A percentile compares a stretch with the other conserved stretches of the same genome.
Evolutionary conservation across 2,113 vertebrate genomes (phyloP).

Genomic region (Todiramphus saurophagus): DNA sequence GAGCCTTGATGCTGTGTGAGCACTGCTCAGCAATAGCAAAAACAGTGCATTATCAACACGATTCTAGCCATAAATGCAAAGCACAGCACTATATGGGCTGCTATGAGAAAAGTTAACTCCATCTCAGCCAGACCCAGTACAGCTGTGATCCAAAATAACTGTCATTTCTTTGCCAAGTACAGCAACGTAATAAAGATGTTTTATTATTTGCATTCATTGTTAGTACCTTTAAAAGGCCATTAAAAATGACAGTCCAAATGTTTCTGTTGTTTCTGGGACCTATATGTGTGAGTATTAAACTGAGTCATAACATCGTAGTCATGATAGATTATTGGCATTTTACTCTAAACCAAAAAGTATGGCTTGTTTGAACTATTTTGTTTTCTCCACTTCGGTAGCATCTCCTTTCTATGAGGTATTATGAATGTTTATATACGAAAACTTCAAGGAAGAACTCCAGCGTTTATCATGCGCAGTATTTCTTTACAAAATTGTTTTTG

Average conservation of each 20-base stretch:
- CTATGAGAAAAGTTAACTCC: not conserved
- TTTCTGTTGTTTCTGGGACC: constrained; percentile 4
- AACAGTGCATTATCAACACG: not conserved
- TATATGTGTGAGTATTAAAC: constrained; percentile 7
- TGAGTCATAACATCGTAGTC: not conserved
- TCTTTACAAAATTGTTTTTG: not conserved
- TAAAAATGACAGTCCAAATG: constrained; percentile 39
- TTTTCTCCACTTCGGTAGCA: not conserved
- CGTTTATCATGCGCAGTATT: not conserved
- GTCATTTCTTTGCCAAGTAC: not conserved
- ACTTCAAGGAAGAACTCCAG: not conserved
- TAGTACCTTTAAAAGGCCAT: constrained; percentile 7
- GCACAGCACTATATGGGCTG: fast-evolving
- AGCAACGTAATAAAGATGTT: not conserved
- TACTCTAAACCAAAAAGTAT: not conserved
- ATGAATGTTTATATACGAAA: not conserved
- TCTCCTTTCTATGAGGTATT: not conserved
- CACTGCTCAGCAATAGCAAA: not conserved
- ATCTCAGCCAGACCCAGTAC: not conserved
- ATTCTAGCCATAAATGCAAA: not conserved
- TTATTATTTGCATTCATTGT: constrained; percentile 16
- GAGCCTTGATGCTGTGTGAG: not conserved
- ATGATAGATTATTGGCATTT: constrained; percentile 4
- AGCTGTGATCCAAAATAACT: not conserved
- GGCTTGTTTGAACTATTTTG: not conserved